Conservation (phyloP, 2,113 vertebrate genomes). For the Emberiza fucata region DNA sequence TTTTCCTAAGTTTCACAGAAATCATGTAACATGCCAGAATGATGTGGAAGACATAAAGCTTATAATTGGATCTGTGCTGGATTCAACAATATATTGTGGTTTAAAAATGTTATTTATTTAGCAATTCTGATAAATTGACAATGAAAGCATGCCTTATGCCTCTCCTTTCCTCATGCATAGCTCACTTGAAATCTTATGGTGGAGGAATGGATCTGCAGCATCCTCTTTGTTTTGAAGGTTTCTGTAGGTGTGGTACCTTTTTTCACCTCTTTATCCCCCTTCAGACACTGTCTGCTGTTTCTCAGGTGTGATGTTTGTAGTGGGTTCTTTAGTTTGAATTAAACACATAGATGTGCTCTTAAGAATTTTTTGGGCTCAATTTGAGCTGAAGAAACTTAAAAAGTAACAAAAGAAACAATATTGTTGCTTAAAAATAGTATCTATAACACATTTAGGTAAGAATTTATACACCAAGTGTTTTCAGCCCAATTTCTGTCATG, state of each 20-base stretch:
- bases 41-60: neutral
- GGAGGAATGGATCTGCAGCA: neutral
- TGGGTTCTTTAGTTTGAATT: neutral
- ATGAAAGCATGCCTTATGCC: neutral
- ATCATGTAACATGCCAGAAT: neutral
- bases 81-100: neutral
- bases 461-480: neutral
- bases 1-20: neutral
- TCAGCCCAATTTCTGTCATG: neutral
- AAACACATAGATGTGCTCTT: neutral
- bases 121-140: neutral
- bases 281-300: neutral
- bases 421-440: neutral
- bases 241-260: neutral
- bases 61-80: neutral
- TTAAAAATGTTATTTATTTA: neutral
- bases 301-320: neutral
- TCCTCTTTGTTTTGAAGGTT: neutral
- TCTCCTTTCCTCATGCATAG: neutral
- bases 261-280: accelerated
- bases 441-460: neutral
- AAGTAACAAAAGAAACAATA: neutral
- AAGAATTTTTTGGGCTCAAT: neutral
- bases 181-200: neutral
- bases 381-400: neutral